These are phyloP conservation scores for Varroa destructor DNA, from an alignment of 1,140 invertebrate species.

Conservation along the genomic window DNA sequence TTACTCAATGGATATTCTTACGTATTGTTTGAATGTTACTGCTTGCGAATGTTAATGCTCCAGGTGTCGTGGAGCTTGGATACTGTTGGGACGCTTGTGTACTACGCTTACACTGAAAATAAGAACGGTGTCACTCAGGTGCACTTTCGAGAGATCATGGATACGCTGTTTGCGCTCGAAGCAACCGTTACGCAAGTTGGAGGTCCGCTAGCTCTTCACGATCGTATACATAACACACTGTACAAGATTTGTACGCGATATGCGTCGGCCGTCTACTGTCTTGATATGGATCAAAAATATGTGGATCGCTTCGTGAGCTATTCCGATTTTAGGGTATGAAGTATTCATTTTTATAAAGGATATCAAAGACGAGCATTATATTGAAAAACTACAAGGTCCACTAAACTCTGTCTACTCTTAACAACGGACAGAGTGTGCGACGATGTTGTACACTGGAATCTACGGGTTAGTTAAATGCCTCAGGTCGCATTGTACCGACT, in stretches of 20 bases:
- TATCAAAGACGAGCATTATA: no score
- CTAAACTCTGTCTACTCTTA: no score
- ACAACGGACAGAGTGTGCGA: no score
- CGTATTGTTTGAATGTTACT: no score
- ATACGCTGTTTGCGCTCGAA: constrained; percentile 1
- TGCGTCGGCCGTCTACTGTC: background rate
- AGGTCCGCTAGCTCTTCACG: background rate
- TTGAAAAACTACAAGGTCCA: no score
- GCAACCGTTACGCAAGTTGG: background rate
- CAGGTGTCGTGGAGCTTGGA: constrained; percentile 16
- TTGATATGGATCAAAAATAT: constrained; percentile 20
- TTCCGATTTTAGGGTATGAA: constrained; percentile 6
- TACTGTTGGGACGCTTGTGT: background rate
- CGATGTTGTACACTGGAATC: no score
- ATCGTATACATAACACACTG: constrained; percentile 17
- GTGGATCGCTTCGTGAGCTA: constrained; percentile 26
- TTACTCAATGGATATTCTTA: no score
- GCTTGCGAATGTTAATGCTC: no score
- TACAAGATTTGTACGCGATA: constrained; percentile 25
- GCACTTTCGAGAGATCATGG: constrained; percentile 12
- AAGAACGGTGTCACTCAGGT: constrained; percentile 22
- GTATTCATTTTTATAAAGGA: no score
- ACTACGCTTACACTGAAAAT: constrained; percentile 12
- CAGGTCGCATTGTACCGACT: no score
- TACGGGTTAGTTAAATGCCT: no score